These are phyloP conservation scores for Maniola hyperantus DNA, from an alignment of 2,888 invertebrate genomes.

Conservation along the genomic window DNA sequence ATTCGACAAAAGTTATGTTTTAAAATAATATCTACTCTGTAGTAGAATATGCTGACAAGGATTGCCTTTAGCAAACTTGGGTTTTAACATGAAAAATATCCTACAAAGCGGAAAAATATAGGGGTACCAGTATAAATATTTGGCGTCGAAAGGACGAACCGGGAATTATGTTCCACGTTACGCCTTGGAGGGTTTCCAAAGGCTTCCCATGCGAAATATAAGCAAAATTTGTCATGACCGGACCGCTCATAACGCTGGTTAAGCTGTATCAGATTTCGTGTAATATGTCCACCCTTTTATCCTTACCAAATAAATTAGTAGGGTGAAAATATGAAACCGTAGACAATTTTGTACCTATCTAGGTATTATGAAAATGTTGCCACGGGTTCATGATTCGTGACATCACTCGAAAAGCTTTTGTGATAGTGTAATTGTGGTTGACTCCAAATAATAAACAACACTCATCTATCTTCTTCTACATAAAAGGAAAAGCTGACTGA, in stretches of 20 bases:
- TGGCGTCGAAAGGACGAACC: conserved; percentile 53
- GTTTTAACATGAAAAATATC: conserved; percentile 18
- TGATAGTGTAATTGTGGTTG: too few relatives aligned
- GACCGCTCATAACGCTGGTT: conserved; percentile 30
- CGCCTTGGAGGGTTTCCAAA: conserved; percentile 57
- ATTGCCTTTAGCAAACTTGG: conserved; percentile 21
- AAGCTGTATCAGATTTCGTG: conserved; percentile 32
- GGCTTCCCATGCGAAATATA: conserved; percentile 54
- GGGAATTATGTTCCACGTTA: conserved; percentile 49
- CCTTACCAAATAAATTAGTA: conserved; percentile 13
- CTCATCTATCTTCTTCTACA: too few relatives aligned
- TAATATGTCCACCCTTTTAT: conserved; percentile 23
- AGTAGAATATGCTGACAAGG: conserved; percentile 9
- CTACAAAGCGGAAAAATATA: conserved; percentile 27
- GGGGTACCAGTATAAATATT: conserved; percentile 57
- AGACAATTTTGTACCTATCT: neutral
- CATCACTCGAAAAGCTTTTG: too few relatives aligned
- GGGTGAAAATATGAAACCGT: conserved; percentile 13
- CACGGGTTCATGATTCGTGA: too few relatives aligned
- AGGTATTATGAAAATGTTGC: neutral
- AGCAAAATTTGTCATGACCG: conserved; percentile 38
- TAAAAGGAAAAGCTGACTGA: too few relatives aligned
- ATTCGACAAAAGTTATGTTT: conserved; percentile 9
- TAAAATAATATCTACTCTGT: conserved; percentile 18
- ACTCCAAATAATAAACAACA: too few relatives aligned